These are phyloP conservation scores for Pseudochaenichthys georgianus DNA, from an alignment of 2,797 vertebrate species.

Conservation along the genomic window DNA sequence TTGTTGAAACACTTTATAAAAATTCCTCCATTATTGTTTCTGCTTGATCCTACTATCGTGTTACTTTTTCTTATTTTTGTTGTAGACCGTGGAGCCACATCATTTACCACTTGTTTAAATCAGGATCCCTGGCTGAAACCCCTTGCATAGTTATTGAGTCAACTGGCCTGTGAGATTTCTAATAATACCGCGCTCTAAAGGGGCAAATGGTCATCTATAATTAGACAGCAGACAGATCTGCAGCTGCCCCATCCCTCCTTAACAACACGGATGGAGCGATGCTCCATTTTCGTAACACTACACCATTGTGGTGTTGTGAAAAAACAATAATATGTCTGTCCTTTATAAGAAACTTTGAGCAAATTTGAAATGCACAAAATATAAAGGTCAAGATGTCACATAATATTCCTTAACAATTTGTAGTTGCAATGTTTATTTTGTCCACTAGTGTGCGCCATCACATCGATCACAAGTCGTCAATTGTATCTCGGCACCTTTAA, in stretches of 20 bases:
- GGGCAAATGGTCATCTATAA: conserved; percentile 80
- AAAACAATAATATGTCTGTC: not conserved
- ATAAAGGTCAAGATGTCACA: not conserved
- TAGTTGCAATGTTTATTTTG: conserved; percentile 49
- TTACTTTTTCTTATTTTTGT: conserved; percentile 7
- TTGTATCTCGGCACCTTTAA: no score
- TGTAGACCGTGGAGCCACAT: conserved; percentile 32
- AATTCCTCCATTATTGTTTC: not conserved
- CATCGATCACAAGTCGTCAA: conserved; percentile 19
- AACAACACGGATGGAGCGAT: conserved; percentile 32
- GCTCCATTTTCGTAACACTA: conserved; percentile 7
- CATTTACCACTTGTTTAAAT: conserved; percentile 47
- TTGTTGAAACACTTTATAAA: not conserved
- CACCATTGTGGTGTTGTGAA: conserved; percentile 19
- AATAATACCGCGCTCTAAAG: conserved; percentile 79
- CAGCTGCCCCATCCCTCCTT: conserved; percentile 56
- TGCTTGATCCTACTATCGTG: conserved; percentile 15
- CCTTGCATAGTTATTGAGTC: conserved; percentile 77
- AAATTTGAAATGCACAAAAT: not conserved
- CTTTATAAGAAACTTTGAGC: not conserved
- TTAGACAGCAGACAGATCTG: conserved; percentile 65
- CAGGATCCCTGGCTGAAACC: conserved; percentile 64
- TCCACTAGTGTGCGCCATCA: conserved; percentile 57
- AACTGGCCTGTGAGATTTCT: conserved; percentile 70
- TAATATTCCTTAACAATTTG: not conserved